Base-by-base conservation (phyloP, 1,140 invertebrate genomes). In the Atta texana region DNA sequence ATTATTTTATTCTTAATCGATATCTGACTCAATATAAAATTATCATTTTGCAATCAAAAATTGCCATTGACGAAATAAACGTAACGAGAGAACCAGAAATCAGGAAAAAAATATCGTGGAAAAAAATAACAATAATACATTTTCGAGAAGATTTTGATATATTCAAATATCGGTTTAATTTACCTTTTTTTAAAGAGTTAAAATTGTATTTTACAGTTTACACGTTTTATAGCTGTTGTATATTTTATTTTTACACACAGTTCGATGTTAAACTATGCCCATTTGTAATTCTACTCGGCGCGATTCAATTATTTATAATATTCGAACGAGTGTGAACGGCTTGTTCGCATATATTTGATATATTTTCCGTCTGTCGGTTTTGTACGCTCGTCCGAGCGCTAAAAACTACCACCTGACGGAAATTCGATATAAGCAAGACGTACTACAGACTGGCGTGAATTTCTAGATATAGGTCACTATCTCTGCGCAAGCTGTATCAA, bases 401-500 rank as follows among this genome's bases (percentile, higher is more conserved):
- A 75, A 84, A 84, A 84, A 84, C 12, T 14, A 3, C 16, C 28
- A 21, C 12, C 12, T 59, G 69, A 84, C 80, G 69, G 69, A 24
- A 84, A 75, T 84, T 84, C 69, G 69, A 84, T 84, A 84, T 24
- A n/a, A 74, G 34, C 61, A 31, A 57, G 80, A 82, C 55, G 69
- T 84, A 84, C 53, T 74, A 75, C 55, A 66, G 12, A 24, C 34
- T 16, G 39, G 57, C 14, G 55, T 75, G 69, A 84, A 84, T 74
- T 68, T 74, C 44, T 51, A 61, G 55, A 84, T 75, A 49, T 84
- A 61, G 80, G 80, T 75, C 69, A 84, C 80, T 84, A 69, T 84
- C 80, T 84, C 66, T 68, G 39, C 44, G 39, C n/a, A n/a, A 7
- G 44, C 39, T 44, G 7, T 84, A 84, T 84, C 80, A 84, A 84